Evolutionary conservation across 2,888 invertebrate genomes (phyloP), one percentile per base, ranked within the genome.

Genomic region (Chloromyia formosa): DNA sequence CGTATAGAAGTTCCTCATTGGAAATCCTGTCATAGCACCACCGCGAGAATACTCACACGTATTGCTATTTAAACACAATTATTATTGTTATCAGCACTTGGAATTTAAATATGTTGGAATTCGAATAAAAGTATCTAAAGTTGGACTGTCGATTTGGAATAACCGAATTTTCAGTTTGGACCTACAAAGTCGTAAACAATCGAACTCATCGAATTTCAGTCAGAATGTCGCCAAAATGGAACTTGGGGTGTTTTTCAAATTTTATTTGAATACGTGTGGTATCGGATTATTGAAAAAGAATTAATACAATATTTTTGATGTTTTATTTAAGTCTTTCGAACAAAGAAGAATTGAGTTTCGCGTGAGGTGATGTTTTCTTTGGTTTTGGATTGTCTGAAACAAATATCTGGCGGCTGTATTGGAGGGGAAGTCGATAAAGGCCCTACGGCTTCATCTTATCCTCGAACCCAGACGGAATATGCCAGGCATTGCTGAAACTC

Each of bases 291-390:
- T 23, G 9, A 5, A 22, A 58, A 22, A 58, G 22, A 58, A 58
- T 58, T 58, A 22, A 22, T 10, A 58, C 3, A 23, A 14, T 9
- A 16, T 16, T n/a, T n/a, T n/a, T 20, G 14, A 58, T 22, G 18
- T 22, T 20, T 42, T 64, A 20, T 64, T 45, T 18, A 64, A 45
- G 45, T 64, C 64, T n/a, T 45, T 64, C 42, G 45, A 20, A 64
- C 45, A 42, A 40, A 16, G 64, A 61, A 23, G 35, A 61, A 45
- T 64, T 45, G 3, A 10, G 23, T 45, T 64, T 64, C 45, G 64
- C 64, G 45, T 64, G 42, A 64, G 20, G 58, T n/a, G 22, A 12
- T 42, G 12, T 42, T 42, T 9, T 9, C 22, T 20, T n/a, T n/a
- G n/a, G n/a, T n/a, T n/a, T n/a, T n/a, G n/a, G 22, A 16, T 16